Base-by-base conservation (phyloP, 2,888 invertebrate genomes). In the Syritta pipiens region DNA sequence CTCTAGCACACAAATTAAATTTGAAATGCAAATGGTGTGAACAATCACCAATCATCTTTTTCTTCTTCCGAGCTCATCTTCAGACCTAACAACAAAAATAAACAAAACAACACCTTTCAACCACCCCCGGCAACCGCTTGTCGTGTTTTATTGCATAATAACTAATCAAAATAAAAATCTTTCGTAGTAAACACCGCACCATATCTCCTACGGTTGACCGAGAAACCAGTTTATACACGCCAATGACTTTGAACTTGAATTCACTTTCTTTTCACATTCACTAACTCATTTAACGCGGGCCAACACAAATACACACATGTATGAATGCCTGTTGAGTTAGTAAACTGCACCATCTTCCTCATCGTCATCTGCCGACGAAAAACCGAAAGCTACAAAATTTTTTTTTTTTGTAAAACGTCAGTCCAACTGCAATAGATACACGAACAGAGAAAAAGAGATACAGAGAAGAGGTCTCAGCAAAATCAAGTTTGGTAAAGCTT, bases 171-270 rank as follows among this genome's bases (percentile, higher is more conserved):
- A 42, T 7, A 9, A 2, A 3, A 44, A 42, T 10, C 2, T 12
- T 9, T 40, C 14, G 2, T 4, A 40, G 5, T 10, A 55, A 42
- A 57, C 19, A 28, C n/a, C 40, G 1, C 24, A 22, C 10, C 55
- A 12, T 22, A 9, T 24, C 24, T 46, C 19, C 35, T 7, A 6
- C n/a, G 20, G 7, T n/a, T 12, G 2, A 9, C 1, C n/a, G n/a
- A 1, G 32, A 49, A 75, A 60, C 75, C 68, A 40, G 74, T 75
- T 60, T 10, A 7, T 24, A 14, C 32, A 48, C 48, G 48, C 30
- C 20, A 53, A 7, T 17, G 76, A 71, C 51, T 48, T 71, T 77
- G 76, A 77, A 77, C 76, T 77, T 77, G 71, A 77, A 65, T 65
- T 71, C 46, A 65, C 71, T 77, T 77, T 71, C 76, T 65, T 69